phyloP scores from a whole-genome alignment of 1,140 invertebrate genomes.

The Bombus vancouverensis region DNA sequence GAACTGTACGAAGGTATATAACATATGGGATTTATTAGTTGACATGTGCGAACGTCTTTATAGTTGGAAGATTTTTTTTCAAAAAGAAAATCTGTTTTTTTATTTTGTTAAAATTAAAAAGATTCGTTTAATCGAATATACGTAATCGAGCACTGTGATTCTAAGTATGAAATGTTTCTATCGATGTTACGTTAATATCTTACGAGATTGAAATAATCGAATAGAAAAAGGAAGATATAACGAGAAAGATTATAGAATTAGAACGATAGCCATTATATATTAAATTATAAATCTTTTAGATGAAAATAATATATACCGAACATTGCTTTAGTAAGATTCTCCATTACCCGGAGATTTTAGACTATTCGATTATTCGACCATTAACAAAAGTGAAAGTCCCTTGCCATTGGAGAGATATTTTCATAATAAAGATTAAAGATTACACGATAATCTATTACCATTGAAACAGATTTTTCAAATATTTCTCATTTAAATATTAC shows the following conservation, averaged over 20 bases:
- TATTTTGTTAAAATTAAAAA: neutral
- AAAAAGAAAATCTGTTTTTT: too few relatives aligned
- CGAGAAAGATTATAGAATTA: too few relatives aligned
- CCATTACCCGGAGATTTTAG: neutral
- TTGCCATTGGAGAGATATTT: conserved; percentile 20
- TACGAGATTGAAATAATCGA: neutral
- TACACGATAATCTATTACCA: neutral
- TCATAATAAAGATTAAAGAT: conserved; percentile 5
- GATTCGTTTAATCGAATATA: neutral
- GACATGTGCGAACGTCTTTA: neutral
- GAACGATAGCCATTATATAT: neutral
- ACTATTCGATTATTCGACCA: conserved; percentile 32
- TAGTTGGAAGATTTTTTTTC: neutral
- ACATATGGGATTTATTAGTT: conserved; percentile 37
- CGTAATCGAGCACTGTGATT: too few relatives aligned
- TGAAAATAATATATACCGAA: neutral
- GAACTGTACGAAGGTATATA: neutral
- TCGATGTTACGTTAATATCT: neutral
- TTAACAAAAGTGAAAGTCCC: conserved; percentile 48
- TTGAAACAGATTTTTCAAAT: neutral
- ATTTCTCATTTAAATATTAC: neutral
- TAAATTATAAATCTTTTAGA: neutral
- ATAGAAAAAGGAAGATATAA: neutral
- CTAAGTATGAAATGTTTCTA: neutral
- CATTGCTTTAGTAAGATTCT: neutral